Evolutionary conservation across 2,797 vertebrate genomes (phyloP).

Genomic region (Crax fasciolata): DNA sequence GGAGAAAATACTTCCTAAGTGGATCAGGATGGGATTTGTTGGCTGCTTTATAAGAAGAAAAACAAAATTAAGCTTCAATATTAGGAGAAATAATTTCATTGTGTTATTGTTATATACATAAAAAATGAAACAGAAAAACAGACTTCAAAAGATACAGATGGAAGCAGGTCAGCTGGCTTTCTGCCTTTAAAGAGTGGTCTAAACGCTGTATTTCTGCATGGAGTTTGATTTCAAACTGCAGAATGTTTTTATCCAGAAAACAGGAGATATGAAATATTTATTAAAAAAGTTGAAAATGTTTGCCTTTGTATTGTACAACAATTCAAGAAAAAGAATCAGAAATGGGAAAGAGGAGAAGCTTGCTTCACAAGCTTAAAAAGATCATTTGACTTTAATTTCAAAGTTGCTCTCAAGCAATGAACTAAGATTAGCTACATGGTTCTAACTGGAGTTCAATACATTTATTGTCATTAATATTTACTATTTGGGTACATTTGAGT

Average conservation of each 20-base stretch:
- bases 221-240: background rate
- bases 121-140: background rate
- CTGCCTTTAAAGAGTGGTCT: background rate
- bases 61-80: background rate
- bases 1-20: background rate
- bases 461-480: background rate
- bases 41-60: background rate
- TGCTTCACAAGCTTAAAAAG: background rate
- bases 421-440: background rate
- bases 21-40: background rate
- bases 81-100: background rate
- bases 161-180: background rate
- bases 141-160: background rate
- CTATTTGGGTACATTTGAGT: background rate
- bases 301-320: background rate
- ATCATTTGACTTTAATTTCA: background rate
- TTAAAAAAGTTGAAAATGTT: accelerated
- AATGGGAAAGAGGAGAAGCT: background rate
- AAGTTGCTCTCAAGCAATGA: background rate
- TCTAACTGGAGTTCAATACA: background rate
- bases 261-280: background rate
- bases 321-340: background rate
- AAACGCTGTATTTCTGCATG: background rate
- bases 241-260: background rate
- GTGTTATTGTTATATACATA: accelerated